Evolutionary conservation across 2,113 vertebrate genomes (phyloP).

Genomic region (Alaudala cheleensis): DNA sequence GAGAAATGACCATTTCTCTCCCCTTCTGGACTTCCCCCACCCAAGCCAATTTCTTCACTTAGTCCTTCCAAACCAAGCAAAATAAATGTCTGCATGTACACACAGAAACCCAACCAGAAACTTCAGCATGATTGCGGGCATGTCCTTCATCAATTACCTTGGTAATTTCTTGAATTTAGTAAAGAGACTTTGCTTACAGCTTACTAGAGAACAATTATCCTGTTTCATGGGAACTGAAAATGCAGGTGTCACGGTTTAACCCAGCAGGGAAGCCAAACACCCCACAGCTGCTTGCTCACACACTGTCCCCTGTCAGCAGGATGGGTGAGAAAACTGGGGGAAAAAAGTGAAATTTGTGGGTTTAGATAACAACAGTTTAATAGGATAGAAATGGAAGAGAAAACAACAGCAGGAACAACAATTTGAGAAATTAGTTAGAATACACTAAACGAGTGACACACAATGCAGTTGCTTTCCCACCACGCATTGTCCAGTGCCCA

Average conservation of each 20-base stretch:
- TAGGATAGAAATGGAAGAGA: background rate
- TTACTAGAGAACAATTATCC: background rate
- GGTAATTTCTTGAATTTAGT: background rate
- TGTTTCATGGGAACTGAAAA: background rate
- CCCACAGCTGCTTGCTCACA: fast-evolving
- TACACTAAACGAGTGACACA: background rate
- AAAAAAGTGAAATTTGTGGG: background rate
- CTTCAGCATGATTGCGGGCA: background rate
- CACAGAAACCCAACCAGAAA: background rate
- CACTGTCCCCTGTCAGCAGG: background rate
- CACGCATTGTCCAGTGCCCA: fast-evolving
- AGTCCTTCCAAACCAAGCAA: background rate
- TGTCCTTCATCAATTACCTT: background rate
- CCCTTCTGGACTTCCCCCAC: background rate
- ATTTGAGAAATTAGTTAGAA: background rate
- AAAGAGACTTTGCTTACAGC: background rate
- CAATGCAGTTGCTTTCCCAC: background rate
- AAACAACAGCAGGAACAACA: background rate
- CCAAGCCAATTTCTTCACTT: background rate
- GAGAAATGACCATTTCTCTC: background rate
- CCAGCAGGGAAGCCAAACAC: background rate
- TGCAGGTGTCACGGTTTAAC: background rate
- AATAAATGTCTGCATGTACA: background rate
- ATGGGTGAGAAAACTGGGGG: fast-evolving
- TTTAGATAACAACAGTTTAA: background rate